Percentiles rank a stretch among this genome's conserved stretches.
Evolutionary conservation across 2,888 invertebrate species (phyloP).

Genomic region (Alviniconcha strummeri): DNA sequence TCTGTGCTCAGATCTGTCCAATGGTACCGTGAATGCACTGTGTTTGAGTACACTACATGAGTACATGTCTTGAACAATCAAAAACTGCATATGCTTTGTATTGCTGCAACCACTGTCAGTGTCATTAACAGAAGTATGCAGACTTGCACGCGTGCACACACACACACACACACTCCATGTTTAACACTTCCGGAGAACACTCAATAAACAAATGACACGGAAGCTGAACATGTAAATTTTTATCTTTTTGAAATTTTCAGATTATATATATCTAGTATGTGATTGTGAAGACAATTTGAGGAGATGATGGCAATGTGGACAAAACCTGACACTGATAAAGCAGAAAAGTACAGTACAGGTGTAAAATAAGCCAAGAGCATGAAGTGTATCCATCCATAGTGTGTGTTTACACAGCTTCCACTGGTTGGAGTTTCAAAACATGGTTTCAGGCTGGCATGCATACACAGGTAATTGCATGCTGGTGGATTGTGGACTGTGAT

Average conservation of each 20-base stretch:
- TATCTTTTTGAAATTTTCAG: background rate
- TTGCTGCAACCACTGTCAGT: background rate
- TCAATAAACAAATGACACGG: background rate
- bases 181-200: too few species aligned
- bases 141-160: background rate
- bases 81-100: background rate
- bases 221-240: background rate
- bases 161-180: background rate
- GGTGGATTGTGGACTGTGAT: too few species aligned
- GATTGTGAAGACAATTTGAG: background rate
- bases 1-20: too few species aligned
- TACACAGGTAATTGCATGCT: too few species aligned
- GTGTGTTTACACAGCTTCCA: too few species aligned
- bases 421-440: too few species aligned
- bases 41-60: too few species aligned
- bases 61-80: too few species aligned
- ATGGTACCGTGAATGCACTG: too few species aligned
- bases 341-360: background rate
- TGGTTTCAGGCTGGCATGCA: too few species aligned
- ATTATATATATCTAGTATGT: background rate
- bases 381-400: too few species aligned
- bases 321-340: background rate
- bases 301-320: conserved; percentile 8
- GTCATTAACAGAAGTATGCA: background rate
- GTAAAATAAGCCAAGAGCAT: background rate